Percentiles rank a stretch among this genome's conserved stretches.
Evolutionary conservation across 2,113 vertebrate species (phyloP).

Genomic region (Himantopus leucocephalus): DNA sequence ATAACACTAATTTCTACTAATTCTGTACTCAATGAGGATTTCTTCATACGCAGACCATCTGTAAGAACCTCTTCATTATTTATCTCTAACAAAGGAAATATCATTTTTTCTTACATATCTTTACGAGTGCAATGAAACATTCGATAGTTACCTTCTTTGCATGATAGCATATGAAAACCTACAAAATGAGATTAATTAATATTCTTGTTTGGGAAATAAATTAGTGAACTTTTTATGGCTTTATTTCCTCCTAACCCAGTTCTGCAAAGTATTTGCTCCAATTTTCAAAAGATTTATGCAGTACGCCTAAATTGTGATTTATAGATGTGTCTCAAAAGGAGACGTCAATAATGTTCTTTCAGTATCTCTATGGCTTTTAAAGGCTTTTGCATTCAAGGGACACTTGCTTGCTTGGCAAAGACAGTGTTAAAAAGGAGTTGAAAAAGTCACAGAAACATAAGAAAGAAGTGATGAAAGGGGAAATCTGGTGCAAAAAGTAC

Average conservation of each 20-base stretch:
- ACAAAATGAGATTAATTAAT: background rate
- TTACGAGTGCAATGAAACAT: background rate
- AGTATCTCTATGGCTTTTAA: background rate
- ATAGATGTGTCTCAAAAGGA: background rate
- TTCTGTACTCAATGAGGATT: background rate
- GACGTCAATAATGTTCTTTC: background rate
- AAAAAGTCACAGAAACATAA: background rate
- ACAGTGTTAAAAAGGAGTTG: background rate
- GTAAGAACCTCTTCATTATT: background rate
- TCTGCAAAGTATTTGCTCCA: background rate
- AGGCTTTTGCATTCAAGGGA: background rate
- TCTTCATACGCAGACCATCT: background rate
- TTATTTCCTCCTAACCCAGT: background rate
- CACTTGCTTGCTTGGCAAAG: background rate
- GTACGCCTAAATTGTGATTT: background rate
- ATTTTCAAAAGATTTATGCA: background rate
- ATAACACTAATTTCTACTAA: background rate
- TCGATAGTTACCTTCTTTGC: background rate
- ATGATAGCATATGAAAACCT: background rate
- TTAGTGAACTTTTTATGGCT: background rate
- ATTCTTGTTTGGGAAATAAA: background rate
- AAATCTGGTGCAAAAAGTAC: background rate
- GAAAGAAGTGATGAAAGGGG: background rate
- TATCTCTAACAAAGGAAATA: background rate
- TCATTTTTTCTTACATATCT: background rate